Evolutionary conservation across 2,113 vertebrate species (phyloP).

Genomic region (Motacilla tschutschensis): DNA sequence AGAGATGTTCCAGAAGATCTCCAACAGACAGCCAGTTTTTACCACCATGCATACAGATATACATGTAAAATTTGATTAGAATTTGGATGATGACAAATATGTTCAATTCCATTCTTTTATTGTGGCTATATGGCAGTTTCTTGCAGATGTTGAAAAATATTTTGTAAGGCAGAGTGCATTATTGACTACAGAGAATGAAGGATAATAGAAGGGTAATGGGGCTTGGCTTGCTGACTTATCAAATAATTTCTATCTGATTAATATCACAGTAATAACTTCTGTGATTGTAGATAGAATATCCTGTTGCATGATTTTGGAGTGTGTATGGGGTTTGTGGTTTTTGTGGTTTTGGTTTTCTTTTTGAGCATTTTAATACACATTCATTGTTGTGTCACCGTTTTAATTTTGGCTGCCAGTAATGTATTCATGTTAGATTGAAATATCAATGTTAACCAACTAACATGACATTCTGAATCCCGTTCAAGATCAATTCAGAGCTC

Average conservation of each 20-base stretch:
- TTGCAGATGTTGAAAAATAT: neutral
- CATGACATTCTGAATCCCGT: neutral
- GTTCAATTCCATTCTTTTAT: neutral
- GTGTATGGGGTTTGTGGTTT: accelerated
- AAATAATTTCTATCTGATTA: neutral
- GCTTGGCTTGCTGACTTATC: neutral
- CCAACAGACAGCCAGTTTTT: neutral
- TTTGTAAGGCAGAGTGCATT: neutral
- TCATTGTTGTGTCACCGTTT: neutral
- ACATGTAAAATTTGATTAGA: neutral
- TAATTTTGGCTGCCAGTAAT: neutral
- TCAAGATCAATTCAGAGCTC: neutral
- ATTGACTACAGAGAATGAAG: neutral
- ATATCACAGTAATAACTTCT: neutral
- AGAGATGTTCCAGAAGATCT: neutral
- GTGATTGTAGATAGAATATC: neutral
- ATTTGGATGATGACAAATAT: neutral
- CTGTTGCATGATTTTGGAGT: neutral
- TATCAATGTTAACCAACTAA: neutral
- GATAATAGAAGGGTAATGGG: neutral
- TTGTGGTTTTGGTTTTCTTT: neutral
- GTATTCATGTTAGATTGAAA: neutral
- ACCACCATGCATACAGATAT: neutral
- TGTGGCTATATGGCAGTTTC: neutral
- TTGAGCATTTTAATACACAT: neutral